Base-by-base conservation (phyloP, 2,888 invertebrate genomes). In the Thereva unica region DNA sequence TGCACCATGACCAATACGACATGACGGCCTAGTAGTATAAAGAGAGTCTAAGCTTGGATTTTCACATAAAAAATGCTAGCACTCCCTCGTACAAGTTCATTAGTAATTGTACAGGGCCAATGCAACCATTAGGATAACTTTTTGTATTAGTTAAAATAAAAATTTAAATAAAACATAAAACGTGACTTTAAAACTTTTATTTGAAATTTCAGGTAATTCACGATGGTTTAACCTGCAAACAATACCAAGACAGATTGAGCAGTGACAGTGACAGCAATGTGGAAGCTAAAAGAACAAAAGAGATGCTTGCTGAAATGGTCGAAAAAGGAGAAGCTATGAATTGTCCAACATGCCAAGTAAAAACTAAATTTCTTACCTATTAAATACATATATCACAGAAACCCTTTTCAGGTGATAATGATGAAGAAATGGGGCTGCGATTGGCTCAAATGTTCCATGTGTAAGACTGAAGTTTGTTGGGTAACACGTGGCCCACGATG, bases 401-500 rank as follows among this genome's bases (percentile, higher is more conserved):
- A 37, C 10, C 10, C 55, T 54, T 40, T 69, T 2, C 34, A 73
- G 73, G 71, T 73, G 56, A 87, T 95, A 54, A 84, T 95, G 38
- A 91, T 91, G 82, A 95, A 95, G 81, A 94, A 93, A 83, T 93
- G 92, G 90, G 95, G 95, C 70, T 95, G 95, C 82, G 95, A 95
- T 81, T 94, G 94, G 93, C 83, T 95, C 64, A 86, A 90, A 72
- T 95, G 95, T 80, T 90, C 92, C 1, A 92, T 94, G 82, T 95
- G 95, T 81, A 92, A 93, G 81, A 93, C 93, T 5, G 95, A 95
- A 82, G 93, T 95, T 68, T 95, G 95, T 79, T 95, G 95, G 95
- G 92, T 93, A 63, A 95, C 95, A 0, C 86, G 90, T 74, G 92
- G 92, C 34, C 68, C 71, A 12, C 59, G 74, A 10, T 74, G 73